Evolutionary conservation across 2,113 vertebrate species (phyloP), one percentile per base, ranked within the genome.

Genomic region (Indri indri): DNA sequence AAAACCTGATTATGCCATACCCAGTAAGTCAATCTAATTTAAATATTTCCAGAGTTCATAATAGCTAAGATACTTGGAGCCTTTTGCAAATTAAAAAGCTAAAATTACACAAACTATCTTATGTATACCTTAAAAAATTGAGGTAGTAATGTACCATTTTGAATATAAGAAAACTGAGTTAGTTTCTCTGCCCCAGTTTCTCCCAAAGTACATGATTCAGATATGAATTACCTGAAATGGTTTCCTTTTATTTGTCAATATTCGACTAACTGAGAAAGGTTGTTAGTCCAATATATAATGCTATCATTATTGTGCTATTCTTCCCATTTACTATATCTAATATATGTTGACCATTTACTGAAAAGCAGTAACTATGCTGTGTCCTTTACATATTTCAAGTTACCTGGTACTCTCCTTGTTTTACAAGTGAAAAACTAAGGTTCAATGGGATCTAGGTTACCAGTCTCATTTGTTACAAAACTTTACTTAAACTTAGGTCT

Each of bases 291-390:
- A 23, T 20, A 42, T 10, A 0, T 42, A 25, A n/a, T 83, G 25
- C 70, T 66, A 14, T 23, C 17, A 50, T 59, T 2, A 7, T 5
- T 27, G 5, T 65, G 1, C 4, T 30, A 18, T 77, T 42, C 2
- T 86, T 68, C 2, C 32, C 23, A 57, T 65, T 83, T 42, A 18
- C 16, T 52, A 4, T 23, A 77, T 20, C 5, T 25, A 86, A 52
- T 22, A 77, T n/a, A 34, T 22, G 2, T 63, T 86, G 14, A 86
- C 68, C 9, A 7, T 74, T 65, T 74, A 74, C 6, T 74, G 8
- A 2, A 16, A 4, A 45, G 1, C 7, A 68, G 37, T 27, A 65
- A 61, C 4, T 6, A 14, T 47, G 0, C 3, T 59, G 2, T 52
- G 2, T 54, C 3, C 7, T 86, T 81, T 22, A 47, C 1, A 32